Percentiles rank a stretch among this genome's conserved stretches.
Conservation (phyloP, 2,113 vertebrate species). For the Gymnogyps californianus region DNA sequence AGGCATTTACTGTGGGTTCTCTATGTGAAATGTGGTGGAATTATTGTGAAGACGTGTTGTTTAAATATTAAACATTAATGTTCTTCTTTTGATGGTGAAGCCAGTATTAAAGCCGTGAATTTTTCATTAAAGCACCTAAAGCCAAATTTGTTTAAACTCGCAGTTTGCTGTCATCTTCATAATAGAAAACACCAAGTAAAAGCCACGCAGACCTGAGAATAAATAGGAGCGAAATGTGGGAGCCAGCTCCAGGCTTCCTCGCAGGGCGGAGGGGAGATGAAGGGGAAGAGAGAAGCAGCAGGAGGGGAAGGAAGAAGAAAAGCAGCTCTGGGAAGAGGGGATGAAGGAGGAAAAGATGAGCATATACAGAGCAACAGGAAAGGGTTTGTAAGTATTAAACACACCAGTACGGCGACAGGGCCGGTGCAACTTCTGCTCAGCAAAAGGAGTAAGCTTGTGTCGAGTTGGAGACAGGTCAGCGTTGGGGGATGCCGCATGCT, state of each 20-base stretch:
- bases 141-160: slow-evolving; percentile 51
- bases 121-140: slow-evolving; percentile 48
- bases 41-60: slow-evolving; percentile 30
- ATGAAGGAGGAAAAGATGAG: background rate
- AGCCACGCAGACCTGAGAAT: background rate
- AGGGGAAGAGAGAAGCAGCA: background rate
- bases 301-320: background rate
- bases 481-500: background rate
- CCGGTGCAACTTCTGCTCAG: background rate
- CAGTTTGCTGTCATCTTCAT: background rate
- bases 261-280: background rate
- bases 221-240: background rate
- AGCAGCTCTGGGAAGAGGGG: background rate
- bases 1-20: background rate
- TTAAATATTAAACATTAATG: slow-evolving; percentile 55
- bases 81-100: slow-evolving; percentile 45
- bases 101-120: slow-evolving; percentile 37
- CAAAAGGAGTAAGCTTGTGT: background rate
- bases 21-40: slow-evolving; percentile 18
- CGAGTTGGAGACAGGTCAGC: background rate
- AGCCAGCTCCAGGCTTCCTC: slow-evolving; percentile 4
- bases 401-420: rapidly evolving
- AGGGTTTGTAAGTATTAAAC: background rate
- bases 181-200: background rate
- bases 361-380: background rate